A percentile compares a stretch with the other conserved stretches of the same genome.
These are phyloP conservation scores for Anastrepha obliqua DNA, from an alignment of 1,140 invertebrate genomes.

Conservation along the genomic window DNA sequence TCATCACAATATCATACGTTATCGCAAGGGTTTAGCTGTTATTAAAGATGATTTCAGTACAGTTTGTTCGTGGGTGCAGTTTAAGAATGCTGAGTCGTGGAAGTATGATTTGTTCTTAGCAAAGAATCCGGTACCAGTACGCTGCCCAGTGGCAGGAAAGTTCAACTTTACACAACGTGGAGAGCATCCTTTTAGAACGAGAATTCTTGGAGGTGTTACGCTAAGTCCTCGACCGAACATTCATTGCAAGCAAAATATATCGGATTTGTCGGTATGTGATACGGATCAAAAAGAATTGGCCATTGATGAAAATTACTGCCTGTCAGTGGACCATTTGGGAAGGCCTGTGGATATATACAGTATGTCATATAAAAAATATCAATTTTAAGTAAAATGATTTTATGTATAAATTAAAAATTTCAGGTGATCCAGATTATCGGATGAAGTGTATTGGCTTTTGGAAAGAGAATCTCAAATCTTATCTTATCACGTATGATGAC, in stretches of 20 bases:
- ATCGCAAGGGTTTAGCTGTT: constrained; percentile 91
- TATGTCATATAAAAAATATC: constrained; percentile 34
- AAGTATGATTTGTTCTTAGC: constrained; percentile 92
- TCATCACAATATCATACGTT: constrained; percentile 96
- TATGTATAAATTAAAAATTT: constrained; percentile 70
- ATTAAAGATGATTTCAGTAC: constrained; percentile 93
- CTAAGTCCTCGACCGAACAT: constrained; percentile 92
- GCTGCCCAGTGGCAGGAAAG: constrained; percentile 96
- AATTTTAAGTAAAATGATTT: background rate
- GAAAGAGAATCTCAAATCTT: constrained; percentile 98
- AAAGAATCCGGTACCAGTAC: constrained; percentile 92
- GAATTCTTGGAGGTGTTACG: constrained; percentile 95
- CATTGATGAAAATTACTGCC: constrained; percentile 95
- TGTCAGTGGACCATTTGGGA: constrained; percentile 95
- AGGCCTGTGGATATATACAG: constrained; percentile 94
- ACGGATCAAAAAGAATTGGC: constrained; percentile 94
- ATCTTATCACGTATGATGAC: constrained; percentile 97
- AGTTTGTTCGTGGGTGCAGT: constrained; percentile 95
- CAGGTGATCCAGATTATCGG: constrained; percentile 92
- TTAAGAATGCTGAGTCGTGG: constrained; percentile 89
- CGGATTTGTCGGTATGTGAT: constrained; percentile 95
- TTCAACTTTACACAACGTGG: constrained; percentile 94
- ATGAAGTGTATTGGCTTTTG: constrained; percentile 98
- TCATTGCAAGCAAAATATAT: constrained; percentile 94
- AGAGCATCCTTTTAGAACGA: constrained; percentile 91